Conservation (phyloP, 2,113 vertebrate species). For the Cochlearius cochlearius region DNA sequence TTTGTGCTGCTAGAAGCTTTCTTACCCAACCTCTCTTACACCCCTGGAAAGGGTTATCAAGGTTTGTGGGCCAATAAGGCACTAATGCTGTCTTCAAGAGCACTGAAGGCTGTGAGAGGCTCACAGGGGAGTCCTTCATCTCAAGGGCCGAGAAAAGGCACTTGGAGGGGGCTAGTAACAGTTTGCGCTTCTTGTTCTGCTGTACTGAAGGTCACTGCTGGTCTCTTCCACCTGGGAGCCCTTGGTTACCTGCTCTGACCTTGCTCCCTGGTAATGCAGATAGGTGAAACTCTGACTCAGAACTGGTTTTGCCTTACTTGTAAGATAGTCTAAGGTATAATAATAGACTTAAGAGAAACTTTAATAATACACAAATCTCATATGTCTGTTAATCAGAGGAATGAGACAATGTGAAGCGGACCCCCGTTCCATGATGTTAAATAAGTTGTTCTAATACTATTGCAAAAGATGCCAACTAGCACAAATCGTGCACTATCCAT, state of each 20-base stretch:
- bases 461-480: background rate
- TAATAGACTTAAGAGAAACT: background rate
- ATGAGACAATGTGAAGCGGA: background rate
- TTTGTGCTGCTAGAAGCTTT: background rate
- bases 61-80: background rate
- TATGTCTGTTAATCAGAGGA: background rate
- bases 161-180: background rate
- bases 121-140: background rate
- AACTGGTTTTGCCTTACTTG: background rate
- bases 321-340: background rate
- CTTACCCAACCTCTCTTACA: background rate
- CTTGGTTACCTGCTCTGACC: background rate
- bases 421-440: background rate
- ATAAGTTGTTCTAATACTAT: background rate
- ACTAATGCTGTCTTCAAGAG: background rate
- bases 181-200: background rate
- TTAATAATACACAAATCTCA: background rate
- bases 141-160: background rate
- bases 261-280: background rate
- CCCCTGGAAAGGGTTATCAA: background rate
- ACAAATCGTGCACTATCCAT: background rate
- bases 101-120: background rate
- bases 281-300: background rate
- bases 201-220: fast-evolving
- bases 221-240: background rate